Conservation (phyloP, 2,113 vertebrate genomes). For the Labrus mixtus region DNA sequence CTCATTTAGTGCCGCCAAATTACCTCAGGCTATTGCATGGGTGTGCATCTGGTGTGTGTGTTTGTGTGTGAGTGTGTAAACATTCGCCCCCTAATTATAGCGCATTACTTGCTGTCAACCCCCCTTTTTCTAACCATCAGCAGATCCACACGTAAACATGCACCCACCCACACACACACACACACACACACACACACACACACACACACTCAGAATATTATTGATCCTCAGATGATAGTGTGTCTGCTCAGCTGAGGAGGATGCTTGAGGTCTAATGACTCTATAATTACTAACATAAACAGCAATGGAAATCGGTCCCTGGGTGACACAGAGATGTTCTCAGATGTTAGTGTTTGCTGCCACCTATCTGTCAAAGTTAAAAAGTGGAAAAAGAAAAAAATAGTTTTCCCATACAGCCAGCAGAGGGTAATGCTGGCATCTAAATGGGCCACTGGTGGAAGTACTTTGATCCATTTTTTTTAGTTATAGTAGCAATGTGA, state of each 20-base stretch:
- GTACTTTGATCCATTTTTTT: neutral
- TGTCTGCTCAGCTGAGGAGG: constrained; percentile 49
- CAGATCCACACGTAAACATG: neutral
- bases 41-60: constrained; percentile 27
- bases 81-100: constrained; percentile 70
- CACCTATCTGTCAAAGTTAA: constrained; percentile 43
- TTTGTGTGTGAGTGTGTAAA: constrained; percentile 41
- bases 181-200: constrained; percentile 10
- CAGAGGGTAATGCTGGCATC: constrained; percentile 38
- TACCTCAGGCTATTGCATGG: constrained; percentile 63
- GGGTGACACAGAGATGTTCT: neutral
- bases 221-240: constrained; percentile 63
- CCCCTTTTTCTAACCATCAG: constrained; percentile 31
- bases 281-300: constrained; percentile 60
- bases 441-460: neutral
- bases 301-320: constrained; percentile 6
- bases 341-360: constrained; percentile 66
- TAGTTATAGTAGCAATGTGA: neutral
- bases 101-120: constrained; percentile 68
- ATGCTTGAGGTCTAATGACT: constrained; percentile 64
- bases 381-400: neutral
- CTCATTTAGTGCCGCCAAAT: constrained; percentile 77
- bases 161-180: neutral
- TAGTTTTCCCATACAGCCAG: constrained; percentile 1
- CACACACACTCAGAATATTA: constrained; percentile 17